Evolutionary conservation across 1,140 invertebrate genomes (phyloP).

Genomic region (Eupristina koningsbergeri): DNA sequence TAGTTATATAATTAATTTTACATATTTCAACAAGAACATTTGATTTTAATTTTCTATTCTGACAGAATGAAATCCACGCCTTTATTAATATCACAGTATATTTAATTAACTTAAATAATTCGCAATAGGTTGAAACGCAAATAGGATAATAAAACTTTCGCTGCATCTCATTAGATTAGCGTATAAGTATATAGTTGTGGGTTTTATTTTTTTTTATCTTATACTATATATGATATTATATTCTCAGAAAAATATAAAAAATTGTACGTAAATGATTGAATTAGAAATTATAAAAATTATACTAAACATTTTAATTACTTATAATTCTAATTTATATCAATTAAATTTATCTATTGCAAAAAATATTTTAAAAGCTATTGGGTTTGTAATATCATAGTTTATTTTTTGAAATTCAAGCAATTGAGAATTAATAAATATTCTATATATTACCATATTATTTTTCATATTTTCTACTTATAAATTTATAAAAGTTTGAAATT

Average conservation of each 20-base stretch:
- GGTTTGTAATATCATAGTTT: too few relatives aligned
- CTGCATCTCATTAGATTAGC: neutral
- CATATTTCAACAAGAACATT: too few relatives aligned
- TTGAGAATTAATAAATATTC: too few relatives aligned
- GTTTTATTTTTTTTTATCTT: neutral
- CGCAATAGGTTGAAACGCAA: neutral
- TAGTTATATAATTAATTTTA: too few relatives aligned
- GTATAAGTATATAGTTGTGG: neutral
- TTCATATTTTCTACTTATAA: too few relatives aligned
- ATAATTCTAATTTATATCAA: neutral
- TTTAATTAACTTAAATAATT: neutral
- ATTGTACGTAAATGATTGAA: neutral
- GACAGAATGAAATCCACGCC: too few relatives aligned
- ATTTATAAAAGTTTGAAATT: too few relatives aligned
- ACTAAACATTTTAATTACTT: neutral
- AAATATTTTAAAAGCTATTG: neutral
- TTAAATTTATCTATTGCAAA: neutral
- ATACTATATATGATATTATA: neutral
- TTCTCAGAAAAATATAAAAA: neutral
- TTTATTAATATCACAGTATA: too few relatives aligned
- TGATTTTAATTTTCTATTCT: too few relatives aligned
- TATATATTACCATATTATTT: too few relatives aligned
- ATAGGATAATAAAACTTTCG: slow-evolving; percentile 1
- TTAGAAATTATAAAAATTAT: neutral
- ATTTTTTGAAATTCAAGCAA: too few relatives aligned